These are phyloP conservation scores for Paramuricea clavata DNA, from an alignment of 92 coral and sea anemone species.

Conservation along the genomic window DNA sequence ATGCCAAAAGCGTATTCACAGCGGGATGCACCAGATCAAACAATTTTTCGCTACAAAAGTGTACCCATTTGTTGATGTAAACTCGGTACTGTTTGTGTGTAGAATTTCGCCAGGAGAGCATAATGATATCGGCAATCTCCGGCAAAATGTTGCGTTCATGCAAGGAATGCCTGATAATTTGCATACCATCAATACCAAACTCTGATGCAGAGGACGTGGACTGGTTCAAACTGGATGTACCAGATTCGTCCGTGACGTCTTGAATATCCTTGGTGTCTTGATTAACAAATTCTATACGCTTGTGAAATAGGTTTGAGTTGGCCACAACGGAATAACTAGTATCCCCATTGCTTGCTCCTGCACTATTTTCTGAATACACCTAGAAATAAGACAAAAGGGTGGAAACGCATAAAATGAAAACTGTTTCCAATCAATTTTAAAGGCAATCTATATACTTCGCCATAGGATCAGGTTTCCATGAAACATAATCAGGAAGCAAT, in stretches of 20 bases:
- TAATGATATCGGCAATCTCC: conserved; percentile 66
- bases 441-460: conserved; percentile 64
- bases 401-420: conserved; percentile 67
- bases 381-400: conserved; percentile 62
- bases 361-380: conserved; percentile 63
- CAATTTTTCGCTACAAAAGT: conserved; percentile 60
- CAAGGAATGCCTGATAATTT: conserved; percentile 70
- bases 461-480: conserved; percentile 31
- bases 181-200: conserved; percentile 65
- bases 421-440: conserved; percentile 57
- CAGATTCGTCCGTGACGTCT: conserved; percentile 52
- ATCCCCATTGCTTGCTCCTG: conserved; percentile 61
- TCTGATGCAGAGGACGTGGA: conserved; percentile 59
- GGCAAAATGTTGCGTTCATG: conserved; percentile 53
- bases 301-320: conserved; percentile 49
- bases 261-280: conserved; percentile 45
- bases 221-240: conserved; percentile 50
- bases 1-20: conserved; percentile 49
- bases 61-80: conserved; percentile 62
- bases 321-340: conserved; percentile 53
- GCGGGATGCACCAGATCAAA: conserved; percentile 70
- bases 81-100: conserved; percentile 71
- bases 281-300: conserved; percentile 43
- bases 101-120: conserved; percentile 61
- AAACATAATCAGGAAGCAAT: background rate